These are phyloP conservation scores for honey bee (Apis mellifera) DNA, from an alignment of 1,140 invertebrate species.

Conservation along the genomic window Amel_HAv3.1 CM009945.2:4434001-4434500, in stretches of 20 bases:
- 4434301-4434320: constrained; percentile 47
- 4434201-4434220: constrained; percentile 82
- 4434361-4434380: constrained; percentile 74
- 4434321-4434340: neutral
- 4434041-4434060: constrained; percentile 7
- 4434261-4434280: constrained; percentile 5
- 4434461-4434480: constrained; percentile 31
- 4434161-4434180: constrained; percentile 78
- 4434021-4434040: constrained; percentile 21
- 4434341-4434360: constrained; percentile 51
- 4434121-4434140: constrained; percentile 76
- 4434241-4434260: constrained; percentile 49
- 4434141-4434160: constrained; percentile 78
- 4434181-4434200: constrained; percentile 81
- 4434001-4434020: neutral
- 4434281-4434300: constrained; percentile 8
- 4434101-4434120: constrained; percentile 46
- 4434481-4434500: neutral
- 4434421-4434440: constrained; percentile 12
- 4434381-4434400: constrained; percentile 48
- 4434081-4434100: neutral
- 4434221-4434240: constrained; percentile 82
- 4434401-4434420: neutral
- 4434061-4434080: constrained; percentile 15
- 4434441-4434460: neutral